phyloP scores from a whole-genome alignment of 2,888 invertebrate genomes.

The Nezara viridula region DNA sequence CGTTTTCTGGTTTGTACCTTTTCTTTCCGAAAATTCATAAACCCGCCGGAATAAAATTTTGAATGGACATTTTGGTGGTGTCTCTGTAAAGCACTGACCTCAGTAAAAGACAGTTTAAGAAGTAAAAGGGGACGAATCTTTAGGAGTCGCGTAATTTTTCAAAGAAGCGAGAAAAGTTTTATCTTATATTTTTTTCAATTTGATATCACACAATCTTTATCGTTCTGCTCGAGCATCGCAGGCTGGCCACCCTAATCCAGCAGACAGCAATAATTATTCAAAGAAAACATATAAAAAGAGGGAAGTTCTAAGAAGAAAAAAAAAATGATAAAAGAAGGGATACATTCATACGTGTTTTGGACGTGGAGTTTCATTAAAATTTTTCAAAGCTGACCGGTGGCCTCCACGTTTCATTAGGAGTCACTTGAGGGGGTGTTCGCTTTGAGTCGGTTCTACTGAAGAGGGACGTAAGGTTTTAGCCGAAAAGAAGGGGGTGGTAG shows the following conservation, averaged over 20 bases:
- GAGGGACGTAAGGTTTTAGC: slow-evolving; percentile 48
- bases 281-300: slow-evolving; percentile 4
- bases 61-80: neutral
- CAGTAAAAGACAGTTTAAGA: neutral
- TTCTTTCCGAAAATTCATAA: too few relatives aligned
- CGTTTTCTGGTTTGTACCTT: too few relatives aligned
- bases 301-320: slow-evolving; percentile 1
- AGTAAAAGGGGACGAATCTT: neutral
- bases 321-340: slow-evolving; percentile 19
- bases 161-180: neutral
- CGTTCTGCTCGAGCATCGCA: neutral
- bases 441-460: slow-evolving; percentile 52
- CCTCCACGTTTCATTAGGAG: slow-evolving; percentile 56
- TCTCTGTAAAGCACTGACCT: neutral
- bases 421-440: slow-evolving; percentile 51
- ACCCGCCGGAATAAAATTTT: too few relatives aligned
- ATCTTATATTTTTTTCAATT: neutral
- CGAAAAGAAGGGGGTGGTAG: slow-evolving; percentile 44
- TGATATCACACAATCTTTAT: neutral
- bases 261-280: neutral
- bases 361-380: slow-evolving; percentile 51
- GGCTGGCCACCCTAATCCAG: neutral
- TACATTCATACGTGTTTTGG: slow-evolving; percentile 36
- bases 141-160: neutral
- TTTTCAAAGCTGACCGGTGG: slow-evolving; percentile 31